Base-by-base conservation (phyloP, 2,888 invertebrate species). In the Himalopsyche tibetana region DNA sequence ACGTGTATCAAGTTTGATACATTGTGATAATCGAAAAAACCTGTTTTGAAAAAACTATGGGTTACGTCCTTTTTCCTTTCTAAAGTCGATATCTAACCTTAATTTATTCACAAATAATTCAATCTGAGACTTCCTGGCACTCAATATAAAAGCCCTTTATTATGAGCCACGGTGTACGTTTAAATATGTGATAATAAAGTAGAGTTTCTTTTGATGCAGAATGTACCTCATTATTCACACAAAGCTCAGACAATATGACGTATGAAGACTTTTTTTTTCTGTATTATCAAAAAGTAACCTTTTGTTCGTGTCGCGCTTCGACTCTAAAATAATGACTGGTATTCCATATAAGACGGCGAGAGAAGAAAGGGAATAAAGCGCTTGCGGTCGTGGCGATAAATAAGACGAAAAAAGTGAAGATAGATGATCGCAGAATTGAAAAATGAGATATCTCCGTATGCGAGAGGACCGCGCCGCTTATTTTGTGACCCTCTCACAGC, bases 351-450 rank as follows among this genome's bases (percentile, higher is more conserved):
- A 74, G 74, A 36, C 74, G 12, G 36, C 12, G 74, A 74, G 74
- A 36, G 74, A 74, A 63, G 19, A 63, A 63, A 63, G 63, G 63
- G 74, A 74, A 74, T 38, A 82, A 55, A 56, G 82, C 55, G 40
- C n/a, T 40, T n/a, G 19, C 17, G 82, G 55, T 40, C 38, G 17
- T 5, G 82, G 55, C 6, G 55, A 55, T 42, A 80, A 80, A 55
- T 55, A 85, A 85, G 83, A 80, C 51, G 63, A 80, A 83, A 83
- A 86, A 86, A 80, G 51, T 38, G 81, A 81, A 86, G 86, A 86
- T 83, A 86, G 83, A 86, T 86, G 83, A 69, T 19, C 55, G 83
- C 63, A 79, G 83, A 81, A 86, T 86, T 86, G 86, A 83, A 86
- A 86, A 86, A 86, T 86, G 86, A 86, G 86, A 86, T 86, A 83